These are phyloP conservation scores for Donacobius atricapilla DNA, from an alignment of 2,113 vertebrate genomes.

Conservation along the genomic window DNA sequence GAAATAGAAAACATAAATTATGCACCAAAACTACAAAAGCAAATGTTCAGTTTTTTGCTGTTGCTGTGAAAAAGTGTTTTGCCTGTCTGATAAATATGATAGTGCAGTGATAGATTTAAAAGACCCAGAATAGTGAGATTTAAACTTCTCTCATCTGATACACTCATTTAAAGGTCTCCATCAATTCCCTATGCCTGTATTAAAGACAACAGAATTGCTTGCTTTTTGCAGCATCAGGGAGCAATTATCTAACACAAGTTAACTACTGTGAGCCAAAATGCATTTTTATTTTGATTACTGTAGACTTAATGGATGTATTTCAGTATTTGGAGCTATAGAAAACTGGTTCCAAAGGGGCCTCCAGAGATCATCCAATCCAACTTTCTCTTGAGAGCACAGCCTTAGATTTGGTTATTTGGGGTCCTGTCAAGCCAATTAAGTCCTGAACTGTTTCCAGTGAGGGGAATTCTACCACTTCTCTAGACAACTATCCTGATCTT, in stretches of 20 bases:
- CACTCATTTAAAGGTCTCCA: background rate
- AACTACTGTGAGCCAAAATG: slow-evolving; percentile 1
- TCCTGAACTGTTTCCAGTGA: background rate
- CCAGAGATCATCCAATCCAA: background rate
- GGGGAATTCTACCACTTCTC: background rate
- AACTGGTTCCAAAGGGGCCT: background rate
- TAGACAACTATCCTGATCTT: background rate
- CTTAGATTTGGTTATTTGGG: background rate
- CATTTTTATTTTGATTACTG: background rate
- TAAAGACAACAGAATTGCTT: background rate
- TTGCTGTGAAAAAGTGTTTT: background rate
- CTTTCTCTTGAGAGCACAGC: background rate
- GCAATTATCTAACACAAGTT: slow-evolving; percentile 23
- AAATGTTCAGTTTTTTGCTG: background rate
- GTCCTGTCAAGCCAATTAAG: background rate
- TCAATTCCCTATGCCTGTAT: background rate
- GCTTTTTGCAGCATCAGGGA: background rate
- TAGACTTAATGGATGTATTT: background rate
- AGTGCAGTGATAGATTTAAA: background rate
- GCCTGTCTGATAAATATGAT: background rate
- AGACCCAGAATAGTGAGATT: background rate
- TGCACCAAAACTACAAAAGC: background rate
- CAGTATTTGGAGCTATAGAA: background rate
- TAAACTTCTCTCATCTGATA: background rate
- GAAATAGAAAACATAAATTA: background rate